Evolutionary conservation across 2,113 vertebrate species (phyloP).

Genomic region (Xiphias gladius): DNA sequence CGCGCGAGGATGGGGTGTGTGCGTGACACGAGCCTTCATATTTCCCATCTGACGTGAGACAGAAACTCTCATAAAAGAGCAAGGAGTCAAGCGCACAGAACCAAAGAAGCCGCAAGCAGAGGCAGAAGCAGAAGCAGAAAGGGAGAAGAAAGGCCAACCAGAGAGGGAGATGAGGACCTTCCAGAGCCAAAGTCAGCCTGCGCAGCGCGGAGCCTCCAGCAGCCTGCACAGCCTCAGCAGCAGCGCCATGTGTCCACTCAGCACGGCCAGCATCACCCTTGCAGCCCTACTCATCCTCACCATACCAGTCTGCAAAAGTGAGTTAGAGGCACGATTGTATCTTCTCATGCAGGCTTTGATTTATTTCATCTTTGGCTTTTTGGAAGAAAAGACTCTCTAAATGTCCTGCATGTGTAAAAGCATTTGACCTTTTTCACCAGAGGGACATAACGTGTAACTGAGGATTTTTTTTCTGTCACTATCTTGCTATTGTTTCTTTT

Average conservation of each 20-base stretch:
- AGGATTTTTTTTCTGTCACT: background rate
- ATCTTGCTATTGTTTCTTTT: background rate
- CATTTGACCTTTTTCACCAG: background rate
- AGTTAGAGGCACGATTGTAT: conserved; percentile 32
- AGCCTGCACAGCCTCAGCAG: conserved; percentile 42
- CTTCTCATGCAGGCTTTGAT: background rate
- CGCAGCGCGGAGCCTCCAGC: conserved; percentile 64
- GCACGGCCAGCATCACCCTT: conserved; percentile 71
- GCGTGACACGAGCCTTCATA: conserved; percentile 75
- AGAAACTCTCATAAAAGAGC: conserved; percentile 61
- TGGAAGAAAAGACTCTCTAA: background rate
- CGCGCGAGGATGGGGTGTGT: conserved; percentile 51
- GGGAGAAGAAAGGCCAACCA: background rate
- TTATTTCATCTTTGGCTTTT: background rate
- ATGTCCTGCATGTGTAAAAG: background rate
- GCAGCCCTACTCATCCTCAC: conserved; percentile 77
- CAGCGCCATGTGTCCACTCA: conserved; percentile 67
- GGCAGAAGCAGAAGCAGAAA: background rate
- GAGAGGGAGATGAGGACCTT: conserved; percentile 69
- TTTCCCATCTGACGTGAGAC: conserved; percentile 44
- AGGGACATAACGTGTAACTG: background rate
- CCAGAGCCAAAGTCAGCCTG: conserved; percentile 63
- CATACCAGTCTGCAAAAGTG: conserved; percentile 76
- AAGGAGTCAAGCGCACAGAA: conserved; percentile 42
- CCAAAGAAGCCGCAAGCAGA: background rate